These are phyloP conservation scores for Ophiodon elongatus DNA, from an alignment of 2,113 vertebrate species.

Conservation along the genomic window DNA sequence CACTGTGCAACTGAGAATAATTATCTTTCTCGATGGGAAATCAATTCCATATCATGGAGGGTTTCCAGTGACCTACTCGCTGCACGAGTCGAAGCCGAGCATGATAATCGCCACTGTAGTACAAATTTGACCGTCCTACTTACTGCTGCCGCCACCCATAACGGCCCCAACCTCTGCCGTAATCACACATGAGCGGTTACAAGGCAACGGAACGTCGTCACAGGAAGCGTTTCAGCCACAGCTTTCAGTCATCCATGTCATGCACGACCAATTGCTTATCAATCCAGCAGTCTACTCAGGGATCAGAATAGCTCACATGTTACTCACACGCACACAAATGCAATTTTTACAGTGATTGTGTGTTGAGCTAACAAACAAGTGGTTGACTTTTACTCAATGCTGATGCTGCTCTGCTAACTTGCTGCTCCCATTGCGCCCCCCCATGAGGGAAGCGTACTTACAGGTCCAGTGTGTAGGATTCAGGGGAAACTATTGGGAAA, in stretches of 20 bases:
- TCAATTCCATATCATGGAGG: slow-evolving; percentile 70
- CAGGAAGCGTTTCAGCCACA: background rate
- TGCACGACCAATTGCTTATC: background rate
- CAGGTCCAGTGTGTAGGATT: too few species aligned
- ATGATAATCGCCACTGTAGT: background rate
- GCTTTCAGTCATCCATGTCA: background rate
- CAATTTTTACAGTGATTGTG: background rate
- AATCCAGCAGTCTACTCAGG: background rate
- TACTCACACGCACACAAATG: too few species aligned
- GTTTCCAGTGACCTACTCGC: slow-evolving; percentile 57
- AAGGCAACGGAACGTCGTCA: background rate
- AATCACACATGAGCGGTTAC: background rate
- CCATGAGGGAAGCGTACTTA: too few species aligned
- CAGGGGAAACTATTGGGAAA: too few species aligned
- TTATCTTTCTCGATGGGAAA: slow-evolving; percentile 76
- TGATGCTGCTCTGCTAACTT: background rate
- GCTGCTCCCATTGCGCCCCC: background rate
- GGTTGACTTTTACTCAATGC: background rate
- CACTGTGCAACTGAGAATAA: slow-evolving; percentile 67
- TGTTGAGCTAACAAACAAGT: background rate
- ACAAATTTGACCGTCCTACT: slow-evolving; percentile 11
- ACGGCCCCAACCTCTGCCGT: background rate
- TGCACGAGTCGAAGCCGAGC: slow-evolving; percentile 15
- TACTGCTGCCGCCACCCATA: background rate
- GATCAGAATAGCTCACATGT: background rate